Percentiles rank a stretch among this genome's conserved stretches.
phyloP scores from a whole-genome alignment of 2,888 invertebrate species.

The Drosophila prostipennis region DNA sequence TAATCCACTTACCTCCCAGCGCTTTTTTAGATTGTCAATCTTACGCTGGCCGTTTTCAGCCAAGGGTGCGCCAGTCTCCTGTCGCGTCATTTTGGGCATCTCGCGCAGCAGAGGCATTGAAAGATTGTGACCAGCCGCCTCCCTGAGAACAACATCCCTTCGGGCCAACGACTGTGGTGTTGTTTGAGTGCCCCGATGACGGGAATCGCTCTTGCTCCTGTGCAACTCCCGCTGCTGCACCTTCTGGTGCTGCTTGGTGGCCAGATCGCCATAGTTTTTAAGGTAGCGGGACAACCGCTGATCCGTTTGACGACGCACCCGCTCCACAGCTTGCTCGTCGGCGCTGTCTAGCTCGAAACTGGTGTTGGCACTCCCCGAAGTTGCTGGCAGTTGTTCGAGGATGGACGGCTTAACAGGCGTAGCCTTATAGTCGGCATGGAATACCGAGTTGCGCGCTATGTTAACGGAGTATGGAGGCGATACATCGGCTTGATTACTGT shows the following conservation, averaged over 20 bases:
- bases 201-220: slow-evolving; percentile 71
- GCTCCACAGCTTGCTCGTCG: slow-evolving; percentile 75
- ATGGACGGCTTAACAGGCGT: slow-evolving; percentile 53
- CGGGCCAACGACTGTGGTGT: slow-evolving; percentile 69
- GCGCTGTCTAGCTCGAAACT: slow-evolving; percentile 68
- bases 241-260: slow-evolving; percentile 46
- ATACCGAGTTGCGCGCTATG: slow-evolving; percentile 79
- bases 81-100: slow-evolving; percentile 84
- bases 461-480: slow-evolving; percentile 73
- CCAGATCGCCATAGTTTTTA: slow-evolving; percentile 82
- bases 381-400: slow-evolving; percentile 62
- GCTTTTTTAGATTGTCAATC: slow-evolving; percentile 84
- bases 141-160: slow-evolving; percentile 78
- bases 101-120: slow-evolving; percentile 88
- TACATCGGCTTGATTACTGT: slow-evolving; percentile 21
- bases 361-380: slow-evolving; percentile 55
- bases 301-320: slow-evolving; percentile 77
- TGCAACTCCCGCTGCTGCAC: slow-evolving; percentile 32
- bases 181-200: slow-evolving; percentile 81
- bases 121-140: slow-evolving; percentile 83
- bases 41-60: slow-evolving; percentile 51
- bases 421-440: slow-evolving; percentile 72
- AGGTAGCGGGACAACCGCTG: slow-evolving; percentile 79
- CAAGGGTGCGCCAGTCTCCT: slow-evolving; percentile 52
- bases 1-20: slow-evolving; percentile 85